These are phyloP conservation scores for Lucifuga dentata DNA, from an alignment of 2,113 vertebrate genomes.

Conservation along the genomic window DNA sequence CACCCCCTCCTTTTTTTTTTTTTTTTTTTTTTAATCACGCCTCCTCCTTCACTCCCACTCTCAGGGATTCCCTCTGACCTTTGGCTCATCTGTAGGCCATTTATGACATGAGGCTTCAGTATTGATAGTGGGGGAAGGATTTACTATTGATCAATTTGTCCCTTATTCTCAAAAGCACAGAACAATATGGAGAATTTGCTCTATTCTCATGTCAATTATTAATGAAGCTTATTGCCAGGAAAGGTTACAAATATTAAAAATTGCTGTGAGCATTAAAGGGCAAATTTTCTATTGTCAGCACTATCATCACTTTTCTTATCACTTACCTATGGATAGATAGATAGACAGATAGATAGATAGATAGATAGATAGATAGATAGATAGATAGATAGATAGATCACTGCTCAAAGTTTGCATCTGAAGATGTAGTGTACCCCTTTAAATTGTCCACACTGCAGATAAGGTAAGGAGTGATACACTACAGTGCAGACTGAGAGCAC, in stretches of 20 bases:
- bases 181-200: conserved; percentile 45
- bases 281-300: too few species aligned
- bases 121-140: conserved; percentile 12
- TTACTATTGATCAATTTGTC: conserved; percentile 34
- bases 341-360: too few species aligned
- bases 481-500: conserved; percentile 76
- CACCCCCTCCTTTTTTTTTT: neutral
- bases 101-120: conserved; percentile 8
- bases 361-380: too few species aligned
- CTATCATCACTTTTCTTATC: too few species aligned
- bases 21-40: too few species aligned
- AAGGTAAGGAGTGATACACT: conserved; percentile 83
- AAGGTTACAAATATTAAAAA: conserved; percentile 38
- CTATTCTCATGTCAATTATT: conserved; percentile 70
- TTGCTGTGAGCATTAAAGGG: conserved; percentile 26
- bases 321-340: too few species aligned
- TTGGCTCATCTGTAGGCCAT: conserved; percentile 47
- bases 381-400: too few species aligned
- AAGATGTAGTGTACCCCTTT: conserved; percentile 79
- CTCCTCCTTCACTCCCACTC: neutral
- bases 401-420: too few species aligned
- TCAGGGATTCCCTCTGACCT: conserved; percentile 67
- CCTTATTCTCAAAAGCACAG: conserved; percentile 19
- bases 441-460: conserved; percentile 83
- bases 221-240: conserved; percentile 57